These are phyloP conservation scores for Ooceraea biroi DNA, from an alignment of 1,140 invertebrate species.

Conservation along the genomic window DNA sequence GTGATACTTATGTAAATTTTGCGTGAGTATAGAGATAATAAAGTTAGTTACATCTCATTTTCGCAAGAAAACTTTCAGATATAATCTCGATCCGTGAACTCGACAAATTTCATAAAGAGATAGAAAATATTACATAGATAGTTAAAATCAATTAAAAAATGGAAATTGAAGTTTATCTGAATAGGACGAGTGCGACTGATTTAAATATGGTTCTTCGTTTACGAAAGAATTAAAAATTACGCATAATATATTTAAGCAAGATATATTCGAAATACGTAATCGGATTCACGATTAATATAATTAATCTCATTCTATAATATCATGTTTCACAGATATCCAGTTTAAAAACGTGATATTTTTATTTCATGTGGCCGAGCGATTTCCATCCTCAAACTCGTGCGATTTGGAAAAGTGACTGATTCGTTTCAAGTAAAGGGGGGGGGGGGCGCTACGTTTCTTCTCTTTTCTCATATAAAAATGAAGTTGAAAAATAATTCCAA, in stretches of 20 bases:
- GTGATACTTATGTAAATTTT: no score
- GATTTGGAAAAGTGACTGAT: neutral
- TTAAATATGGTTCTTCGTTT: conserved; percentile 19
- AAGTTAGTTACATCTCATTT: neutral
- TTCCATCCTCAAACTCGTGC: neutral
- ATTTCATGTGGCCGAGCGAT: neutral
- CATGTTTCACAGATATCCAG: no score
- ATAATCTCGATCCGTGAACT: conserved; percentile 4
- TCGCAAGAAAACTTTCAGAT: neutral
- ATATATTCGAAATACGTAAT: no score
- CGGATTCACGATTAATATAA: no score
- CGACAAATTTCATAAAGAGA: neutral
- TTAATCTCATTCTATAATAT: no score
- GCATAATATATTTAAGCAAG: no score
- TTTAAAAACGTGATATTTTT: no score
- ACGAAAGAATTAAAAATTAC: neutral
- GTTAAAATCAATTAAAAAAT: conserved; percentile 40
- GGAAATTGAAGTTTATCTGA: conserved; percentile 27
- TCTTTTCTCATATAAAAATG: neutral
- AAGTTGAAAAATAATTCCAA: conserved; percentile 54
- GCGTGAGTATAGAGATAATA: neutral
- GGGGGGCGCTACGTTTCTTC: no score
- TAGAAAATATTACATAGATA: conserved; percentile 31
- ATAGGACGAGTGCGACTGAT: neutral
- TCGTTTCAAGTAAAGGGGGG: neutral